Evolutionary conservation across 2,888 invertebrate species (phyloP).

Genomic region (Tillus elongatus): DNA sequence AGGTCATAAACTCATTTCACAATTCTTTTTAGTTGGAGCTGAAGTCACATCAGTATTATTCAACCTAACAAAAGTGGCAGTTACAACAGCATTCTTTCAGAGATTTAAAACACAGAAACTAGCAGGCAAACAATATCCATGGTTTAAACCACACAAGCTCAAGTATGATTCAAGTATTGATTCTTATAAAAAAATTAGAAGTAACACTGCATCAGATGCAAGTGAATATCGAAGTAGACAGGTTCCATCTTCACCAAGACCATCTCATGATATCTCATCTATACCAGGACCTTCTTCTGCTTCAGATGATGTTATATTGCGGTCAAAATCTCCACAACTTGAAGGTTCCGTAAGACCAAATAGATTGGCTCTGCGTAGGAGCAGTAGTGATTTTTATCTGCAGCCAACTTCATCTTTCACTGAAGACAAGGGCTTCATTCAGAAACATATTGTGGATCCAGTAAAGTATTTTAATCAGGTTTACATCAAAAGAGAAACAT

Average conservation of each 20-base stretch:
- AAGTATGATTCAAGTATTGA: conserved; percentile 13
- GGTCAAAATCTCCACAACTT: conserved; percentile 6
- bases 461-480: conserved; percentile 4
- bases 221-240: background rate
- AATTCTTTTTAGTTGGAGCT: conserved; percentile 1
- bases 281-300: background rate
- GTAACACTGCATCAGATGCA: background rate
- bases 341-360: conserved; percentile 8
- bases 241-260: background rate
- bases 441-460: background rate
- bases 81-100: conserved; percentile 62
- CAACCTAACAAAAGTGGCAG: conserved; percentile 59
- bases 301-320: conserved; percentile 8
- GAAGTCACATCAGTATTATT: conserved; percentile 31
- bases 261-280: background rate
- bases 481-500: conserved; percentile 20
- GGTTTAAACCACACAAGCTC: conserved; percentile 45
- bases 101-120: conserved; percentile 70
- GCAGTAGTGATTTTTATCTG: conserved; percentile 36
- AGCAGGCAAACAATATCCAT: conserved; percentile 63
- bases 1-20: too few species aligned
- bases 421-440: conserved; percentile 6
- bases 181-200: too few species aligned
- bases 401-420: conserved; percentile 23
- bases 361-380: conserved; percentile 16